These are phyloP conservation scores for Leiothrix lutea DNA, from an alignment of 2,113 vertebrate genomes.

Conservation along the genomic window DNA sequence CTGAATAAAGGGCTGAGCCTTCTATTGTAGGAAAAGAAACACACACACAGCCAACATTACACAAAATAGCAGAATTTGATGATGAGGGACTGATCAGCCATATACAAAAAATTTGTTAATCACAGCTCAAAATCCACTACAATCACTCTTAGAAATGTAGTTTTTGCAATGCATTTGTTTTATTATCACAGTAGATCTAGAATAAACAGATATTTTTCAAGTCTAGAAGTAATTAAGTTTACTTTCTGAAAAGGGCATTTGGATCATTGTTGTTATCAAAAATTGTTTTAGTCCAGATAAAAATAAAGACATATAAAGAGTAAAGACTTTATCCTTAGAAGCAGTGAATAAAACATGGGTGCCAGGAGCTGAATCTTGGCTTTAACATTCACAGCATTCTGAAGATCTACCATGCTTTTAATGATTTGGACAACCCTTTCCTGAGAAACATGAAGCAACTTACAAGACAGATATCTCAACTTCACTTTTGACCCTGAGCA, in stretches of 20 bases:
- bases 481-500: background rate
- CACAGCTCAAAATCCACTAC: background rate
- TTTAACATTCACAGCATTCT: background rate
- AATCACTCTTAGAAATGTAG: background rate
- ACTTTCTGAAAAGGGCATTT: background rate
- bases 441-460: background rate
- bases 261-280: background rate
- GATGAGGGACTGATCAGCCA: constrained; percentile 29
- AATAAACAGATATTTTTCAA: background rate
- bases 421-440: background rate
- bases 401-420: background rate
- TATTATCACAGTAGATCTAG: background rate
- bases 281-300: background rate
- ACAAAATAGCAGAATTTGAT: constrained; percentile 54
- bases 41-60: constrained; percentile 18
- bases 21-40: constrained; percentile 12
- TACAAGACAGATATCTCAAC: rapidly evolving
- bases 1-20: background rate
- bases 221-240: background rate
- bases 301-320: background rate
- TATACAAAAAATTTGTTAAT: background rate
- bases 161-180: background rate
- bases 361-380: background rate
- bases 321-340: background rate
- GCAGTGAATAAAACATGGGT: background rate